Conservation (phyloP, 1,140 invertebrate genomes). For the Zaprionus kolodkinae region DNA sequence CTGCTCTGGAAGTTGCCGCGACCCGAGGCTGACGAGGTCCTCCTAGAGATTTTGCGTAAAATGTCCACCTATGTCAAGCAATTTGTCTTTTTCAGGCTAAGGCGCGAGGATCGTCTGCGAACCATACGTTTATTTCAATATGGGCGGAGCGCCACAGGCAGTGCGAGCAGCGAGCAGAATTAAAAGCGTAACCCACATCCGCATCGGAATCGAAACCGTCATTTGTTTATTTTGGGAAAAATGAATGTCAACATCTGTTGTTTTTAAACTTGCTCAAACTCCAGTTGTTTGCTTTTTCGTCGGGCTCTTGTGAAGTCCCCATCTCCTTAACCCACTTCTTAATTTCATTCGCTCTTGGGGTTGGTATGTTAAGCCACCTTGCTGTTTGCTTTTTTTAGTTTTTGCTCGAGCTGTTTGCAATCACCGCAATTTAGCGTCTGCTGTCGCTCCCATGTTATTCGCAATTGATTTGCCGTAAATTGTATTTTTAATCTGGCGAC, state of each 20-base stretch:
- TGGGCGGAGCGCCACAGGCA: neutral
- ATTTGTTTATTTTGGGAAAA: slow-evolving; percentile 77
- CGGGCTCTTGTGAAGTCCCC: neutral
- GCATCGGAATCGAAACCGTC: slow-evolving; percentile 39
- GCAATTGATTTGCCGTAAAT: slow-evolving; percentile 78
- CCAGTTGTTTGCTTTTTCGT: slow-evolving; percentile 33
- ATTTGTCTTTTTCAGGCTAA: slow-evolving; percentile 30
- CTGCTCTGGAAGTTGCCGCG: slow-evolving; percentile 36
- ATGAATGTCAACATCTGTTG: slow-evolving; percentile 76
- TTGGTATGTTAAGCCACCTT: slow-evolving; percentile 17
- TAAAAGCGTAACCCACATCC: neutral
- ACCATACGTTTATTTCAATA: slow-evolving; percentile 45
- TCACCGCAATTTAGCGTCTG: slow-evolving; percentile 63
- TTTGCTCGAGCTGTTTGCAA: slow-evolving; percentile 56
- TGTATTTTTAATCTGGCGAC: slow-evolving; percentile 79
- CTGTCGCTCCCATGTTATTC: slow-evolving; percentile 70
- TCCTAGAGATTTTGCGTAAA: slow-evolving; percentile 36
- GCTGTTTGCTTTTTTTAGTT: slow-evolving; percentile 74
- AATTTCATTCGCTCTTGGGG: neutral
- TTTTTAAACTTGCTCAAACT: slow-evolving; percentile 47
- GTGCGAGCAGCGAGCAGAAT: neutral
- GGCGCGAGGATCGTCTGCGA: slow-evolving; percentile 41
- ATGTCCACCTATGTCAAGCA: slow-evolving; percentile 31
- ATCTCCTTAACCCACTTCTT: slow-evolving; percentile 24
- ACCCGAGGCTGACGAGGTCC: slow-evolving; percentile 13